Evolutionary conservation across 2,888 invertebrate genomes (phyloP), one percentile per base, ranked within the genome.

Genomic region (Drosophila neonasuta): DNA sequence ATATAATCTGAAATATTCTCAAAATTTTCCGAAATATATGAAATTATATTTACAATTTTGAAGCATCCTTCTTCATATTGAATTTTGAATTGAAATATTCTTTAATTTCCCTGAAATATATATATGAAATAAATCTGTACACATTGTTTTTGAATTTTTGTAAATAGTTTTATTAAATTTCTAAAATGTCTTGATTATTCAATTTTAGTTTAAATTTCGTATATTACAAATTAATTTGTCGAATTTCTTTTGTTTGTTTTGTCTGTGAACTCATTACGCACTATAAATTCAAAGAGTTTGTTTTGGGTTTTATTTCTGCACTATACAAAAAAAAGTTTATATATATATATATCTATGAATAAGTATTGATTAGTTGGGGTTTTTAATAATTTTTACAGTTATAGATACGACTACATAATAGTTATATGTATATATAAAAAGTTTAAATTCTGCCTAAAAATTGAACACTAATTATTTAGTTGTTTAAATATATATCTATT

Each of bases 201-300:
- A 71, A 20, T 34, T 42, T 54, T 48, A 24, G 10, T 59, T 48
- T 60, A 52, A 24, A 20, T 64, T 56, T 65, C 51, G 48, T 61
- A 71, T 74, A 57, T 62, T 74, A 71, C 74, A 71, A 54, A 36
- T 68, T 66, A 73, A 73, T 57, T 80, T 78, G 24, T 48, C 62
- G 20, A 36, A 50, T 60, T 59, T 20, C 20, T 20, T 20, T 58
- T 58, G 34, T 59, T 24, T 36, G 39, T 59, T 24, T 24, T 49
- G 44, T 52, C 60, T 66, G 63, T 60, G 79, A 86, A 77, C 76
- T 84, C 71, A 68, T 83, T 86, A 84, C 78, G 54, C 61, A 58
- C 84, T 87, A 84, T 87, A 83, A 86, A 84, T 84, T 84, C 86
- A 84, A 84, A 77, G 76, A 86, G 81, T 70, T 68, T 77, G 62